Evolutionary conservation across 1,140 invertebrate genomes (phyloP).

Genomic region (Sycophaga agraensis): DNA sequence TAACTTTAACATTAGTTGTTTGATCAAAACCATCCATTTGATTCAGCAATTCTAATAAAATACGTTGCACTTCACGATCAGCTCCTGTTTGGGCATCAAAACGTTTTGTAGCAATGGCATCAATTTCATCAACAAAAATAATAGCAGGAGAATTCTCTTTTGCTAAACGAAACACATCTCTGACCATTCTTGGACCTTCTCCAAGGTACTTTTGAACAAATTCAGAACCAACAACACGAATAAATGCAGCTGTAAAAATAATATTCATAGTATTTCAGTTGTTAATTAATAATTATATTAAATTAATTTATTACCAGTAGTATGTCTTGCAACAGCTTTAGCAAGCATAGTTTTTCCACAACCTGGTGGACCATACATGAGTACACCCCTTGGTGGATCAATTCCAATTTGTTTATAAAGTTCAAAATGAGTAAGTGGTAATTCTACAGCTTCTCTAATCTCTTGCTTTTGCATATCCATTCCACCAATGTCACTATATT

Average conservation of each 20-base stretch:
- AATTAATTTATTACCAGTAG: constrained; percentile 70
- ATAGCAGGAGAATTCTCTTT: constrained; percentile 99
- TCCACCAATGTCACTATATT: constrained; percentile 97
- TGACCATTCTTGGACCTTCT: constrained; percentile 98
- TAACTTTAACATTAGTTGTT: constrained; percentile 99
- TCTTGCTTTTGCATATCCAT: constrained; percentile 99
- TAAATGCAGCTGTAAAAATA: constrained; percentile 81
- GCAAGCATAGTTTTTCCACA: constrained; percentile 99
- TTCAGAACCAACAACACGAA: constrained; percentile 97
- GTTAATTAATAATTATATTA: neutral
- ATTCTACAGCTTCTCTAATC: constrained; percentile 96
- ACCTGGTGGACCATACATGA: constrained; percentile 98
- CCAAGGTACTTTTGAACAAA: constrained; percentile 99
- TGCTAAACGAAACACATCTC: constrained; percentile 97
- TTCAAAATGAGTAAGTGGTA: constrained; percentile 97
- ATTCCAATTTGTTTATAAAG: constrained; percentile 98
- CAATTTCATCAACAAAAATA: constrained; percentile 99
- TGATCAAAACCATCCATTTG: constrained; percentile 99
- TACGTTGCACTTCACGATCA: constrained; percentile 98
- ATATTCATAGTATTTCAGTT: neutral
- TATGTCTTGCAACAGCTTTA: constrained; percentile 97
- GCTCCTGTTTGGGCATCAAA: constrained; percentile 99
- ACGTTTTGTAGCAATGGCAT: constrained; percentile 97
- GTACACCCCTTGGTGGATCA: constrained; percentile 93
- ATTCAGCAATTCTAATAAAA: constrained; percentile 94